Evolutionary conservation across 2,888 invertebrate genomes (phyloP).

Genomic region (Labia minor): DNA sequence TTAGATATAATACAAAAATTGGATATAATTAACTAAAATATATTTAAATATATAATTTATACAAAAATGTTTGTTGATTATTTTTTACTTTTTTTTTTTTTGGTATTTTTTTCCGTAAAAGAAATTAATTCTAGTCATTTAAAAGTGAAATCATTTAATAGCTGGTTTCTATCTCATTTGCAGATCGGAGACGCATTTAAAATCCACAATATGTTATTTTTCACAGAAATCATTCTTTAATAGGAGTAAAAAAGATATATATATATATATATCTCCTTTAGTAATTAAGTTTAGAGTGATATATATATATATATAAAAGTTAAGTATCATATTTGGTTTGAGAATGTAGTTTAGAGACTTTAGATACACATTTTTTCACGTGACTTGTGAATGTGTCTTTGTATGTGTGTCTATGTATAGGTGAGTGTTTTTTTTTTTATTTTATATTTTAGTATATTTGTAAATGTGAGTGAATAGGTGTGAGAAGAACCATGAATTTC

Average conservation of each 20-base stretch:
- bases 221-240: conserved; percentile 7
- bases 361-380: neutral
- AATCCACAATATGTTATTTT: neutral
- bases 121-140: too few relatives aligned
- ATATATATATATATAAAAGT: neutral
- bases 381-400: too few relatives aligned
- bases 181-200: neutral
- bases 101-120: too few relatives aligned
- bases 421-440: neutral
- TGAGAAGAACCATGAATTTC: neutral
- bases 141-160: neutral
- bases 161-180: neutral
- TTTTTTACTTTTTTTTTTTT: too few relatives aligned
- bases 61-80: too few relatives aligned
- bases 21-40: too few relatives aligned
- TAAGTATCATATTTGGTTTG: too few relatives aligned
- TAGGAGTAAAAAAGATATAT: neutral
- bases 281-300: neutral
- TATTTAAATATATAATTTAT: too few relatives aligned
- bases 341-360: neutral
- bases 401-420: too few relatives aligned
- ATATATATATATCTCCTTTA: neutral
- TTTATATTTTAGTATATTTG: neutral
- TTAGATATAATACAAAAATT: too few relatives aligned
- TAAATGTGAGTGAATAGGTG: neutral